Evolutionary conservation across 2,888 invertebrate species (phyloP), one percentile per base, ranked within the genome.

Genomic region (Anorthoa munda): DNA sequence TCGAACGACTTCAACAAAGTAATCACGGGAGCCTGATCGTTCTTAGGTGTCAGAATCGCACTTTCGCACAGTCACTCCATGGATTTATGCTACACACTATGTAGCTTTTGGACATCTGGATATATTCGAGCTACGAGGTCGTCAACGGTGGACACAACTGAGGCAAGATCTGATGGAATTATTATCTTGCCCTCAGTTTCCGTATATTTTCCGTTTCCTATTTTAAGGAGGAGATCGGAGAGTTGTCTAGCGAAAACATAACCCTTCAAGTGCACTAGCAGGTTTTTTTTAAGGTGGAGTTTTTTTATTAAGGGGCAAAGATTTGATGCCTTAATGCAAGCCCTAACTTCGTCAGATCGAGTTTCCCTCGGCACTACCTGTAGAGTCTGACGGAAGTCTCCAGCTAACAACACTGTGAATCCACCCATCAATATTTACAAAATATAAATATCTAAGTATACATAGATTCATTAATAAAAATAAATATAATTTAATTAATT

Each of bases 41-140:
- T 69, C 39, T 69, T 69, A 45, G 69, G 61, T 46, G 56, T 48
- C 55, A 56, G 55, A 23, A 66, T 72, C 55, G 60, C 66, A 56
- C 60, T 61, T 60, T 66, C 60, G 46, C 66, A 56, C 46, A 66
- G 55, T 55, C 61, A 50, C 17, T 61, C 26, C 31, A 45, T 45
- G 15, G 61, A 46, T 48, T 61, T 61, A n/a, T n/a, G n/a, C n/a
- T n/a, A n/a, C n/a, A n/a, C n/a, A n/a, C 31, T 13, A 11, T 48
- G 51, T n/a, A 65, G 26, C 4, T 65, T n/a, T 3, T 12, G 17
- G 17, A 65, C 39, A n/a, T 53, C n/a, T 51, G 31, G 53, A 23
- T 65, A 65, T 11, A 65, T 23, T 31, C 26, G 13, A n/a, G 18
- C 11, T 65, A 63, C 26, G 26, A 63, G 48, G 13, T 63, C 63